phyloP scores from a whole-genome alignment of 2,888 invertebrate species.

The Maniola hyperantus region DNA sequence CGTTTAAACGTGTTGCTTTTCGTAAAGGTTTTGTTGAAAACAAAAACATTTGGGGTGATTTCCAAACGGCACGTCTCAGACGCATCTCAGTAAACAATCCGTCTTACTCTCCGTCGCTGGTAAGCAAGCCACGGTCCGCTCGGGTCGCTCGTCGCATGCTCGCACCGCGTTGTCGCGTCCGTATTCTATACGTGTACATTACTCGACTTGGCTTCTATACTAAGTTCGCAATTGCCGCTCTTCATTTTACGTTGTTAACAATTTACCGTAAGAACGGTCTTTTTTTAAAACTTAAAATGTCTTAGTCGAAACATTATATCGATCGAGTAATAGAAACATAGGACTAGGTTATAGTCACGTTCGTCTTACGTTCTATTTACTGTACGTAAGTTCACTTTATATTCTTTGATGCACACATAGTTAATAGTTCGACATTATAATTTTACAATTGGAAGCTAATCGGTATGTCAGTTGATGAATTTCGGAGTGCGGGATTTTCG shows the following conservation, averaged over 20 bases:
- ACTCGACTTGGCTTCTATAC: conserved; percentile 76
- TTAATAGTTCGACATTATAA: conserved; percentile 67
- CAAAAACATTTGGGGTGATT: conserved; percentile 58
- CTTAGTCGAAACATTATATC: conserved; percentile 64
- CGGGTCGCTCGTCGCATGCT: conserved; percentile 52
- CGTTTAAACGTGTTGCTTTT: conserved; percentile 72
- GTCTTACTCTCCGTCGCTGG: conserved; percentile 78
- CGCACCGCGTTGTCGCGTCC: conserved; percentile 69
- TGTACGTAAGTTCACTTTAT: conserved; percentile 73
- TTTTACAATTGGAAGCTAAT: conserved; percentile 74
- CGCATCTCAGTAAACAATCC: conserved; percentile 77
- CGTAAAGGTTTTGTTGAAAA: conserved; percentile 58
- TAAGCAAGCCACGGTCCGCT: conserved; percentile 58
- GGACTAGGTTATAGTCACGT: conserved; percentile 74
- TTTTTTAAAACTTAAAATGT: conserved; percentile 60
- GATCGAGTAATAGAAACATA: conserved; percentile 72
- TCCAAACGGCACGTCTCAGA: conserved; percentile 79
- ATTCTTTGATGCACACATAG: conserved; percentile 78
- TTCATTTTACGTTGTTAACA: conserved; percentile 61
- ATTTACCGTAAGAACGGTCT: conserved; percentile 68
- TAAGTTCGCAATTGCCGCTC: conserved; percentile 70
- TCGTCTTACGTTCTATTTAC: conserved; percentile 72
- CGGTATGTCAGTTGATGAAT: conserved; percentile 71
- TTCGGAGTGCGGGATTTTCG: conserved; percentile 67
- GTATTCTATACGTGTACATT: conserved; percentile 69